These are phyloP conservation scores for Vidua chalybeata DNA, from an alignment of 2,113 vertebrate species.

Conservation along the genomic window DNA sequence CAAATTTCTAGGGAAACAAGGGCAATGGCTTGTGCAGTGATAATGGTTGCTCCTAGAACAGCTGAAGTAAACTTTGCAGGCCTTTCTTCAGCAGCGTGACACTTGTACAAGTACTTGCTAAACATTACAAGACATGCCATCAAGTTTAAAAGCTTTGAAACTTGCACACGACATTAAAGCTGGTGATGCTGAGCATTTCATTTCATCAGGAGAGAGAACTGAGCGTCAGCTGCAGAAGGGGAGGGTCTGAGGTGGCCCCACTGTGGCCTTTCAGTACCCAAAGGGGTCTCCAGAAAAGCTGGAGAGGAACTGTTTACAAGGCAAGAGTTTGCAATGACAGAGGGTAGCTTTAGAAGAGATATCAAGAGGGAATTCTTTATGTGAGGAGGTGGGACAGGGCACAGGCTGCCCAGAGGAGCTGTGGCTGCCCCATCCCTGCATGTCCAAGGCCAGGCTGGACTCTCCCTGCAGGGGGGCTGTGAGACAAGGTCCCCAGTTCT, in stretches of 20 bases:
- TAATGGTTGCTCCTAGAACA: not conserved
- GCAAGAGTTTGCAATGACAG: not conserved
- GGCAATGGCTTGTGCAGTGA: not conserved
- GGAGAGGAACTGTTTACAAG: not conserved
- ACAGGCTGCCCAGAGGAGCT: not conserved
- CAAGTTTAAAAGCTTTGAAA: not conserved
- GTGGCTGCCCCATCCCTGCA: not conserved
- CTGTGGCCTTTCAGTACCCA: not conserved
- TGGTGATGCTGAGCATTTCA: not conserved
- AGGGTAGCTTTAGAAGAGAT: not conserved
- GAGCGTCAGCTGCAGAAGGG: not conserved
- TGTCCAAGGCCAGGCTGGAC: not conserved
- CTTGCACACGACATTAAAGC: fast-evolving
- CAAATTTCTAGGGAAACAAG: not conserved
- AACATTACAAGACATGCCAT: not conserved
- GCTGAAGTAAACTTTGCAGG: not conserved
- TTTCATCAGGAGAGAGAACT: not conserved
- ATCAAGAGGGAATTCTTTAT: not conserved
- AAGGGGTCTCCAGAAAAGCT: not conserved
- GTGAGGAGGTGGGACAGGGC: not conserved
- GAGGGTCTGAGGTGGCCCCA: fast-evolving
- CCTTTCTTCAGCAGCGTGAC: not conserved
- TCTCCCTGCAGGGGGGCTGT: not conserved
- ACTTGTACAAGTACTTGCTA: not conserved
- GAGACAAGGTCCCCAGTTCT: fast-evolving